Conservation (phyloP, 2,888 invertebrate species). For the Cyrtodaria siliqua region DNA sequence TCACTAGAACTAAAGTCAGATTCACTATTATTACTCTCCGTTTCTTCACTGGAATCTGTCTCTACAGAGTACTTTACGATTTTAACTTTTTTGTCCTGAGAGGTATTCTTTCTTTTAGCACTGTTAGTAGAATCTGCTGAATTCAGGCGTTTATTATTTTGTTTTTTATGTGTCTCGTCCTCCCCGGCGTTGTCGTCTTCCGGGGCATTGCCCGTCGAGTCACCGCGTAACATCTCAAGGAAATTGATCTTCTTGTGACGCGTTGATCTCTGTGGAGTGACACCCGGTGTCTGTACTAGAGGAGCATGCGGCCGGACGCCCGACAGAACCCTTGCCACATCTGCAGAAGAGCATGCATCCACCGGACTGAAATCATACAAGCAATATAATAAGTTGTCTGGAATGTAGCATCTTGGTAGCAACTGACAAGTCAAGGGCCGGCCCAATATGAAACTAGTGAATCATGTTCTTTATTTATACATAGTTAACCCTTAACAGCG, state of each 20-base stretch:
- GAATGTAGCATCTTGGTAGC: too few relatives aligned
- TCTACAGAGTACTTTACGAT: constrained; percentile 7
- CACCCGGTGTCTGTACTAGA: neutral
- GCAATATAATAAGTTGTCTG: too few relatives aligned
- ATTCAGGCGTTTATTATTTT: neutral
- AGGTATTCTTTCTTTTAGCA: neutral
- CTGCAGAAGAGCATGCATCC: constrained; percentile 1
- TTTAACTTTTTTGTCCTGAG: neutral
- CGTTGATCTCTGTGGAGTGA: constrained; percentile 45
- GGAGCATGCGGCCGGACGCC: neutral
- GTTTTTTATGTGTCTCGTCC: neutral
- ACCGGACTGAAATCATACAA: constrained; percentile 8
- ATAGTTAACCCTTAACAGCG: too few relatives aligned
- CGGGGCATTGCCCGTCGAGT: constrained; percentile 55
- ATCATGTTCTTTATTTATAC: too few relatives aligned
- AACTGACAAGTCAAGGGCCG: too few relatives aligned
- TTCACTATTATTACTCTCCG: constrained; percentile 41
- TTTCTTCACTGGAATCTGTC: constrained; percentile 24
- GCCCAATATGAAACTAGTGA: too few relatives aligned
- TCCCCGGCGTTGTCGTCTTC: constrained; percentile 31
- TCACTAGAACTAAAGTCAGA: constrained; percentile 33
- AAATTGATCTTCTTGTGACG: constrained; percentile 83
- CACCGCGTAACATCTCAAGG: constrained; percentile 80
- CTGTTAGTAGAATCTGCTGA: constrained; percentile 6
- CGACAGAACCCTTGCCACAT: constrained; percentile 14